Base-by-base conservation (phyloP, 2,888 invertebrate genomes). In the Meta bourneti region DNA sequence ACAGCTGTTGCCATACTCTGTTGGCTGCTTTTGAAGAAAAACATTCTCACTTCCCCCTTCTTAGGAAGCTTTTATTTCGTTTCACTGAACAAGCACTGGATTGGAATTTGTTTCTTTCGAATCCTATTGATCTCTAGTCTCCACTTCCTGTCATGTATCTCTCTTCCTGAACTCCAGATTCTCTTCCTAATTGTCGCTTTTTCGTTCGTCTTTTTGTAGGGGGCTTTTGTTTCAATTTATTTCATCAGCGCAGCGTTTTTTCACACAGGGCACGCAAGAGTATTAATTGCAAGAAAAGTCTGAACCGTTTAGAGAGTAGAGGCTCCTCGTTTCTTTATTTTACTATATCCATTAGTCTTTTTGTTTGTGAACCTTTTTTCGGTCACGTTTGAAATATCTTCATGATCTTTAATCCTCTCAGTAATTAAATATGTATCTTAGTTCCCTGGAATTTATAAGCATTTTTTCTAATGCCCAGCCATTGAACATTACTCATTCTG, bases 121-220 rank as follows among this genome's bases (percentile, higher is more conserved):
- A 20, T 19, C 34, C 54, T 74, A 54, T 54, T 48, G 74, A 75
- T 61, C 51, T 20, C 48, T 84, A 54, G 34, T 80, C 52, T 34
- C 19, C 20, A 11, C 13, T 7, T 61, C 34, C 52, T n/a, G 19
- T 13, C 6, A 13, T 72, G 34, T 19, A 48, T 48, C 71, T 75
- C 54, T 61, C 72, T 72, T 83, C 8, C 51, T 83, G 74, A 7
- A 34, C 34, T 75, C 61, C 84, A 51, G n/a, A 11, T 7, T 70
- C 13, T 48, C 71, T 82, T 51, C 80, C 72, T 82, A 82, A 82
- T 82, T 82, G 72, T 51, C 51, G 78, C 7, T 78, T 52, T 52
- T 52, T 52, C 0, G 48, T 19, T 19, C 4, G 51, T n/a, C n/a
- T 78, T 78, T 78, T 78, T 75, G 75, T 7, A 72, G 79, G 19